These are phyloP conservation scores for Pristionchus japonicus DNA, from an alignment of 2,888 invertebrate species.

Conservation along the genomic window DNA sequence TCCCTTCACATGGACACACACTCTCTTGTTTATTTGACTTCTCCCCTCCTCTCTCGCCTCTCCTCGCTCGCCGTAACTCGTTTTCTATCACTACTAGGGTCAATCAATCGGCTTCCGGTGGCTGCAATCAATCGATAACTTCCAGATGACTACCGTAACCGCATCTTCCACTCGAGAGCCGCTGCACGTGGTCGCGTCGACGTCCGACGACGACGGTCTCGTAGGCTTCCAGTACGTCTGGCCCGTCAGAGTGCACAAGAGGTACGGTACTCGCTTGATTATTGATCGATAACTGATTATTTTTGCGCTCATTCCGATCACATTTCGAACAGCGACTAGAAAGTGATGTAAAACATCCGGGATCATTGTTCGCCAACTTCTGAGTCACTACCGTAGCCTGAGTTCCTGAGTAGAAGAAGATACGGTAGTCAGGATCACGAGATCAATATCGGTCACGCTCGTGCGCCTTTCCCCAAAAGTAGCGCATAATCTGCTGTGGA, in stretches of 20 bases:
- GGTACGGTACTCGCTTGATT: not conserved
- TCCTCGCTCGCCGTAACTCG: not conserved
- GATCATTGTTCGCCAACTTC: not conserved
- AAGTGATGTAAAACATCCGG: not conserved
- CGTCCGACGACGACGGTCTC: slow-evolving; percentile 39
- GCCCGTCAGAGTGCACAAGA: slow-evolving; percentile 42
- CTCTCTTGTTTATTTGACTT: slow-evolving; percentile 44
- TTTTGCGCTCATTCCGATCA: not conserved
- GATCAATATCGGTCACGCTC: slow-evolving; percentile 9
- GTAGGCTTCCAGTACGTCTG: slow-evolving; percentile 39
- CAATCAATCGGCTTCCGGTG: slow-evolving; percentile 11
- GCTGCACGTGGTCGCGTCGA: slow-evolving; percentile 30
- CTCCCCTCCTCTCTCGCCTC: not conserved
- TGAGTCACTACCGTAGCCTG: not conserved
- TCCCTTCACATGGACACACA: slow-evolving; percentile 35
- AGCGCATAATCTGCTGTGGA: not conserved
- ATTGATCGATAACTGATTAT: not conserved
- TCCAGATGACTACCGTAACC: slow-evolving; percentile 39
- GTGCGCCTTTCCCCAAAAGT: not conserved
- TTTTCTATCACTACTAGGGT: slow-evolving; percentile 17
- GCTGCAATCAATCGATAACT: not conserved
- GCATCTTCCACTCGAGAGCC: slow-evolving; percentile 32
- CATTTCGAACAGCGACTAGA: not conserved
- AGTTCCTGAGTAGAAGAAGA: no score
- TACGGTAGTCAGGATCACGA: not conserved